phyloP scores from a whole-genome alignment of 2,797 vertebrate genomes.

The Allobates femoralis region DNA sequence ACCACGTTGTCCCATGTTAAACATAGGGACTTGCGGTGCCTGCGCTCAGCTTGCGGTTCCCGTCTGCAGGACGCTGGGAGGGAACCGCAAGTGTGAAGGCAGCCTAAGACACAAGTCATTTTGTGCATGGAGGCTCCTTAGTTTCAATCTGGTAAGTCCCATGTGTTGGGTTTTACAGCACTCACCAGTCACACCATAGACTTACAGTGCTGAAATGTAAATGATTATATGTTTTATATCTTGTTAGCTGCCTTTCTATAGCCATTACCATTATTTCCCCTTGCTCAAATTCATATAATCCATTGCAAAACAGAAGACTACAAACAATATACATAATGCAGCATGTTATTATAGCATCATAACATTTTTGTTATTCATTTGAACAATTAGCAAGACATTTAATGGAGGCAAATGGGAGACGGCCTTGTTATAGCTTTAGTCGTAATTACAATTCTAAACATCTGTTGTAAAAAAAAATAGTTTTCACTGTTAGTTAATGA shows the following conservation, averaged over 20 bases:
- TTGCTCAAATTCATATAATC: no score
- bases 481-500: conserved; percentile 17
- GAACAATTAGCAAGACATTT: conserved; percentile 14
- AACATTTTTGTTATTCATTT: background rate
- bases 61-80: no score
- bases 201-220: background rate
- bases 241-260: background rate
- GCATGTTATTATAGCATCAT: background rate
- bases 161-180: background rate
- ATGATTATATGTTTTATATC: background rate
- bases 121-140: background rate
- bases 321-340: background rate
- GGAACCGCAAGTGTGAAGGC: no score
- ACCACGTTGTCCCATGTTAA: no score
- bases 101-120: background rate
- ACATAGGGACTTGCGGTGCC: no score
- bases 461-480: background rate
- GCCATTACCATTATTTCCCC: background rate
- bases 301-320: background rate
- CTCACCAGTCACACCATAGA: background rate
- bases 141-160: background rate
- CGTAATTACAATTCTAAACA: conserved; percentile 31
- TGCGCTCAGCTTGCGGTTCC: no score
- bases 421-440: background rate
- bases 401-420: background rate